Evolutionary conservation across 2,797 vertebrate genomes (phyloP).

Genomic region (Hozukius guyotensis): DNA sequence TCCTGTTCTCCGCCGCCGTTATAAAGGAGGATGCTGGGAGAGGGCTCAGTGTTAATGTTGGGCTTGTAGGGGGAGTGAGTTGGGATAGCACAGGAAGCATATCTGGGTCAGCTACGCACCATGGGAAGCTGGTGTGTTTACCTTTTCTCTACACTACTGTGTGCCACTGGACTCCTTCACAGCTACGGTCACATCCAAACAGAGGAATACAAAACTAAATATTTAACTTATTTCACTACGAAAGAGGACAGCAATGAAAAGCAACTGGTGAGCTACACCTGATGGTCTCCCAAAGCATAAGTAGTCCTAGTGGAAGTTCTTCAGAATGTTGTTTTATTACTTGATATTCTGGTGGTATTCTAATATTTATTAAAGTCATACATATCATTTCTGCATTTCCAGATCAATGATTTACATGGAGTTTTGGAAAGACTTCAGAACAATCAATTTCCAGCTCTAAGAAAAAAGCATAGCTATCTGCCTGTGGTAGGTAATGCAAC

Average conservation of each 20-base stretch:
- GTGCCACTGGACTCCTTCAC: conserved; percentile 42
- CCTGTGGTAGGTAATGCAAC: conserved; percentile 60
- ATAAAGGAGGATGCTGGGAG: conserved; percentile 65
- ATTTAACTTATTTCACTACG: conserved; percentile 60
- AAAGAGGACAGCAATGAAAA: conserved; percentile 66
- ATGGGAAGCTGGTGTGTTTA: conserved; percentile 58
- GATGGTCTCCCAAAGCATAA: not conserved
- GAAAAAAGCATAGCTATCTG: conserved; percentile 71
- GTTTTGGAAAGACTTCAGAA: conserved; percentile 77
- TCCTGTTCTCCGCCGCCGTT: conserved; percentile 53
- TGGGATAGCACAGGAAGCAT: conserved; percentile 66
- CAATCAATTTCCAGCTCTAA: conserved; percentile 56
- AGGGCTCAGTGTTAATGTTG: conserved; percentile 30
- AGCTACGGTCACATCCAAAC: conserved; percentile 42
- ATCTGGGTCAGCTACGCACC: conserved; percentile 71
- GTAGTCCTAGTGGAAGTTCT: not conserved
- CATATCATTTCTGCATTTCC: not conserved
- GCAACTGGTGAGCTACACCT: conserved; percentile 71
- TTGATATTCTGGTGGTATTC: not conserved
- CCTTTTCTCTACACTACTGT: conserved; percentile 60
- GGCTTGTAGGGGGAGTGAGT: conserved; percentile 27
- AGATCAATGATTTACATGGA: conserved; percentile 74
- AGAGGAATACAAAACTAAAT: conserved; percentile 55
- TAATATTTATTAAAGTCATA: not conserved
- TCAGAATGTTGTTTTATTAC: not conserved